phyloP scores from a whole-genome alignment of 2,888 invertebrate genomes.

The Drosophila ochracea region DNA sequence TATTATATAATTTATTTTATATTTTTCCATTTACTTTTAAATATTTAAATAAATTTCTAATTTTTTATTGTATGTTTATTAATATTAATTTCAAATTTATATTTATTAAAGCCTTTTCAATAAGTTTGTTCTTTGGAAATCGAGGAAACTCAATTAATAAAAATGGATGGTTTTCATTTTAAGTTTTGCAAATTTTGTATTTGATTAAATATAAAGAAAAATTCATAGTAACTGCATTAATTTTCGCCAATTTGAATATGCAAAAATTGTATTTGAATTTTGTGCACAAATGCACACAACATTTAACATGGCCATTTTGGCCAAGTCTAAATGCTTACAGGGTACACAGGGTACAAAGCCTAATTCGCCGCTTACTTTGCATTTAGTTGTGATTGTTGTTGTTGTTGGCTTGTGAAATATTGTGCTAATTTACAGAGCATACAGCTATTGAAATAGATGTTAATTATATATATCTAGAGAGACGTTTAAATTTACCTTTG shows the following conservation, averaged over 20 bases:
- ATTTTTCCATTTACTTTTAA: background rate
- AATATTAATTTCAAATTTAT: background rate
- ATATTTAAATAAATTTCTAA: background rate
- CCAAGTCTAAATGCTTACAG: background rate
- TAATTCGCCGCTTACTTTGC: slow-evolving; percentile 41
- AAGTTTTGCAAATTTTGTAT: background rate
- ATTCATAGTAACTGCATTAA: background rate
- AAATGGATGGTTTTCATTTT: no score
- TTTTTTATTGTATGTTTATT: background rate
- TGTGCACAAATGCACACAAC: background rate
- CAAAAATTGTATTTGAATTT: background rate
- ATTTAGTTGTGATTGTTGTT: slow-evolving; percentile 21
- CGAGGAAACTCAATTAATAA: no score
- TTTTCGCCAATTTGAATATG: background rate
- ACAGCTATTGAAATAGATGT: slow-evolving; percentile 4
- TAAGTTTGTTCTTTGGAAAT: background rate
- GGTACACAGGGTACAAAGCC: slow-evolving; percentile 9
- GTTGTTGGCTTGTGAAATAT: slow-evolving; percentile 7
- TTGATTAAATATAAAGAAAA: background rate
- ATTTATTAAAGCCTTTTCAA: background rate
- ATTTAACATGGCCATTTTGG: background rate
- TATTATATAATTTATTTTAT: background rate
- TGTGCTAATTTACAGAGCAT: slow-evolving; percentile 45
- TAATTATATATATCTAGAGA: background rate
- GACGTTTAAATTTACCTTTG: slow-evolving; percentile 53